phyloP scores from a whole-genome alignment of 1,140 invertebrate species.

The Aphelinus atriplicis region DNA sequence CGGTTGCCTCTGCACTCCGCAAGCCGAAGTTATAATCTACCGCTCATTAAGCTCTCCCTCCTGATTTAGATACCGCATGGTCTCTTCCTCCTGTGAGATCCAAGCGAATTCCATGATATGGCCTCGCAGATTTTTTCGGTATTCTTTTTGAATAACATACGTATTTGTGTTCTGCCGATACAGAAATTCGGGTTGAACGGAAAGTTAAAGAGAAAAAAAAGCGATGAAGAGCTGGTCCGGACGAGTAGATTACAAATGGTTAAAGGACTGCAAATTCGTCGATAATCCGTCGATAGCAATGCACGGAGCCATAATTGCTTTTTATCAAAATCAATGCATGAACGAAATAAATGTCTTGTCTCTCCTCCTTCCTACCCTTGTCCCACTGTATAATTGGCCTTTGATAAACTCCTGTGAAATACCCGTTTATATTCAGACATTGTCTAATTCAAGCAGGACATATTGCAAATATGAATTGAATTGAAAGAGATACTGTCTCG shows the following conservation, averaged over 20 bases:
- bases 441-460: no score
- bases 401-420: background rate
- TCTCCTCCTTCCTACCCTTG: background rate
- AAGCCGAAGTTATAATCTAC: conserved; percentile 40
- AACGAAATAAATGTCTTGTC: conserved; percentile 7
- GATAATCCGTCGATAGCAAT: conserved; percentile 30
- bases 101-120: background rate
- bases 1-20: conserved; percentile 25
- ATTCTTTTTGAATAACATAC: no score
- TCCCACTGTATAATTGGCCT: background rate
- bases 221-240: background rate
- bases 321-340: conserved; percentile 47
- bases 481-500: no score
- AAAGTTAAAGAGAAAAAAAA: background rate
- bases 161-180: background rate
- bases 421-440: background rate
- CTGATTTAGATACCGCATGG: conserved; percentile 30
- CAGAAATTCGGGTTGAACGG: background rate
- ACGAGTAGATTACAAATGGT: conserved; percentile 38
- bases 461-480: no score
- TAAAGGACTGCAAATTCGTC: background rate
- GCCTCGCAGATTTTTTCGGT: conserved; percentile 12
- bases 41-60: conserved; percentile 44
- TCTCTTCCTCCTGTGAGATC: conserved; percentile 14
- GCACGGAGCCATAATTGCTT: conserved; percentile 49